Evolutionary conservation across 2,888 invertebrate genomes (phyloP).

Genomic region (Euzetes globulus): DNA sequence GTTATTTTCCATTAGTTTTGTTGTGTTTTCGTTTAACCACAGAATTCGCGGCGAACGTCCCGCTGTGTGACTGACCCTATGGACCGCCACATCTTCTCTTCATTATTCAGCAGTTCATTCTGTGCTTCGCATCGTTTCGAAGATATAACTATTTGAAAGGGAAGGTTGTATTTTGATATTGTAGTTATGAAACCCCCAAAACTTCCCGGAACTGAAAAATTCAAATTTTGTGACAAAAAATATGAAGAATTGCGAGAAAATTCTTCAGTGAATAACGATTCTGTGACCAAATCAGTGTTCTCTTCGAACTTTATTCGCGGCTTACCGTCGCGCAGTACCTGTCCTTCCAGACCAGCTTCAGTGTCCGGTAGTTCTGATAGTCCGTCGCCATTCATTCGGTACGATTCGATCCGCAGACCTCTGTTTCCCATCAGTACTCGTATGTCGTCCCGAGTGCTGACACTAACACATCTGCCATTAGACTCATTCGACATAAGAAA

Average conservation of each 20-base stretch:
- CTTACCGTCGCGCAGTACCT: not conserved
- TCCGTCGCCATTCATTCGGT: constrained; percentile 25
- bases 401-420: constrained; percentile 37
- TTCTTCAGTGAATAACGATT: constrained; percentile 33
- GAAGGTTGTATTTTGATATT: not conserved
- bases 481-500: constrained; percentile 43
- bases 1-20: not conserved
- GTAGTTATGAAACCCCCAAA: constrained; percentile 39
- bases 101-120: not conserved
- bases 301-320: constrained; percentile 9
- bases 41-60: not conserved
- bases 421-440: constrained; percentile 39
- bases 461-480: constrained; percentile 5
- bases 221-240: constrained; percentile 37
- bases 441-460: constrained; percentile 39
- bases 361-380: not conserved
- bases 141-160: not conserved
- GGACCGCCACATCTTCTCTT: not conserved
- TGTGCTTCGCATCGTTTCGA: not conserved
- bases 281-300: not conserved
- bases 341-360: constrained; percentile 15
- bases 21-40: not conserved
- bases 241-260: constrained; percentile 16
- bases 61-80: constrained; percentile 3
- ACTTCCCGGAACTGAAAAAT: constrained; percentile 40